phyloP scores from a whole-genome alignment of 2,113 vertebrate genomes.

The Silurus glanis region DNA sequence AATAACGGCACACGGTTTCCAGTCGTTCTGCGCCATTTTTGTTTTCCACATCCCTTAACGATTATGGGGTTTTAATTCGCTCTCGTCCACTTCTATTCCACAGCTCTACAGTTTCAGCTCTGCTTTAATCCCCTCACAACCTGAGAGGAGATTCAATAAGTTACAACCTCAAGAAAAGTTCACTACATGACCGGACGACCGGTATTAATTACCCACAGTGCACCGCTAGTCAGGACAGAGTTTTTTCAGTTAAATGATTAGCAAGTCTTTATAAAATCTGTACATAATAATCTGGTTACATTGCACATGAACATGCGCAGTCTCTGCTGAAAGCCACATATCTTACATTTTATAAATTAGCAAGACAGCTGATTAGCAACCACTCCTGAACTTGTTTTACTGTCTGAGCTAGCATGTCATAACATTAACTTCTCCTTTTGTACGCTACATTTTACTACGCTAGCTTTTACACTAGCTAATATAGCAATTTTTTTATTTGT shows the following conservation, averaged over 20 bases:
- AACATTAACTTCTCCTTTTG: neutral
- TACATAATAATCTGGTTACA: neutral
- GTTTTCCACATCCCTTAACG: conserved; percentile 10
- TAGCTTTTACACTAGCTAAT: too few relatives aligned
- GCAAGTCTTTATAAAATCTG: neutral
- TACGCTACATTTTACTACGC: too few relatives aligned
- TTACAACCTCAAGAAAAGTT: neutral
- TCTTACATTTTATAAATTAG: neutral
- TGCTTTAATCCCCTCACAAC: neutral
- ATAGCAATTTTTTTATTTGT: too few relatives aligned
- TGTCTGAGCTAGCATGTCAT: neutral
- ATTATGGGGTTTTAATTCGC: conserved; percentile 8
- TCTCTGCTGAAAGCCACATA: neutral
- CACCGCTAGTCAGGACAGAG: neutral
- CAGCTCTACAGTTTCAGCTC: conserved; percentile 1
- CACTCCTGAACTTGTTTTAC: too few relatives aligned
- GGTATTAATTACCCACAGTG: neutral
- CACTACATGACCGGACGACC: neutral
- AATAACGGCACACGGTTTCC: conserved; percentile 20
- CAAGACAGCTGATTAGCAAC: neutral
- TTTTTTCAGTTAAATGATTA: neutral
- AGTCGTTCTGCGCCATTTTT: neutral
- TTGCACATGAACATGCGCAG: neutral
- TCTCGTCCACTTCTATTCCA: conserved; percentile 4
- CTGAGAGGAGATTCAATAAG: neutral